Percentiles rank a stretch among this genome's conserved stretches.
These are phyloP conservation scores for Micrasema minimum DNA, from an alignment of 1,140 invertebrate species.

Conservation along the genomic window DNA sequence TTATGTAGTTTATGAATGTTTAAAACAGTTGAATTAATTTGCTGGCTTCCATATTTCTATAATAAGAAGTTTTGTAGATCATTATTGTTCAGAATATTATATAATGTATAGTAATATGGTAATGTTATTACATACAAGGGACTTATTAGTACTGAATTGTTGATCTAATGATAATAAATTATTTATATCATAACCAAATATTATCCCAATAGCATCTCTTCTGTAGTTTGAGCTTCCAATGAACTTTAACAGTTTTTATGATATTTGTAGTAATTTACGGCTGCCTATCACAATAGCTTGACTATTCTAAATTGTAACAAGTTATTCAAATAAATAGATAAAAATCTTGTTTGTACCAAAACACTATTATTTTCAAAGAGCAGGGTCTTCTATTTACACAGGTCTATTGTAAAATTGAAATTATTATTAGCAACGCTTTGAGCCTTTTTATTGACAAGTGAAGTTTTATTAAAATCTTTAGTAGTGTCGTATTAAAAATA, in stretches of 20 bases:
- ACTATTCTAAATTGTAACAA: too few relatives aligned
- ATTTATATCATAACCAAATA: too few relatives aligned
- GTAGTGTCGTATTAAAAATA: constrained; percentile 5
- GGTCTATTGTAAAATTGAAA: neutral
- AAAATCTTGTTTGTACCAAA: neutral
- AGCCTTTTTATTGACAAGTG: constrained; percentile 31
- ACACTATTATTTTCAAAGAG: constrained; percentile 5
- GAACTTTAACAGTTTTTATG: too few relatives aligned
- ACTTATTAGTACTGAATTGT: constrained; percentile 26
- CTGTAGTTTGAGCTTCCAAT: too few relatives aligned
- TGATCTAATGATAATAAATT: too few relatives aligned
- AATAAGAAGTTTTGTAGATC: neutral
- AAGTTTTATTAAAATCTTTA: neutral
- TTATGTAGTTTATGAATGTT: constrained; percentile 15
- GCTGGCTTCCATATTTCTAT: constrained; percentile 7
- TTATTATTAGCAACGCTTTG: constrained; percentile 31
- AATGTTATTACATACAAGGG: constrained; percentile 8
- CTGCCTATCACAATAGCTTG: too few relatives aligned
- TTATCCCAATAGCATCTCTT: too few relatives aligned
- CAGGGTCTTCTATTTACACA: constrained; percentile 19
- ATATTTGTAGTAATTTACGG: too few relatives aligned
- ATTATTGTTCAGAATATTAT: too few relatives aligned
- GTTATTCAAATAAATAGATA: neutral
- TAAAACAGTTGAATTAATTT: constrained; percentile 1
- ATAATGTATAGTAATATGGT: constrained; percentile 15